phyloP scores from a whole-genome alignment of 2,888 invertebrate genomes.

The Polydrusus pterygomalis region DNA sequence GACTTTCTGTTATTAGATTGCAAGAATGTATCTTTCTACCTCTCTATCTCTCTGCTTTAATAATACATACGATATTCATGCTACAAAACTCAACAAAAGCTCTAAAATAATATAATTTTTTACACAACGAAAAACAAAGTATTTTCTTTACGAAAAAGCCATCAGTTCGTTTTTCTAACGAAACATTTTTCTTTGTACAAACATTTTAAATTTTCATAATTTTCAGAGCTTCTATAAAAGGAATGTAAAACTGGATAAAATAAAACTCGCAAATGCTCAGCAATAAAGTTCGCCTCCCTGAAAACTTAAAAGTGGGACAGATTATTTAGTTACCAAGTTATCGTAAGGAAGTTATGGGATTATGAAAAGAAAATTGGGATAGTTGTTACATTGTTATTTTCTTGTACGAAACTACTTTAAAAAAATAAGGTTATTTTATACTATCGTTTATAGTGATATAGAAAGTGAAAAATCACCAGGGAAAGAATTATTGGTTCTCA shows the following conservation, averaged over 20 bases:
- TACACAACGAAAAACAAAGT: too few relatives aligned
- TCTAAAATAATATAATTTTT: neutral
- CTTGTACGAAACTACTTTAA: neutral
- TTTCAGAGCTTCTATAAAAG: neutral
- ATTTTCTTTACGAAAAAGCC: too few relatives aligned
- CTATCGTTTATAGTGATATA: too few relatives aligned
- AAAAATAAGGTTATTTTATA: too few relatives aligned
- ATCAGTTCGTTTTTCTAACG: constrained; percentile 1
- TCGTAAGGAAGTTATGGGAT: constrained; percentile 6
- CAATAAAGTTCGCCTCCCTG: constrained; percentile 8
- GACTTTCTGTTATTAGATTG: too few relatives aligned
- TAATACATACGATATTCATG: too few relatives aligned
- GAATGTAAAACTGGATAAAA: constrained; percentile 9
- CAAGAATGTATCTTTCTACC: too few relatives aligned
- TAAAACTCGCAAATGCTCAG: constrained; percentile 5
- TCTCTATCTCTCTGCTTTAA: too few relatives aligned
- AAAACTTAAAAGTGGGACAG: constrained; percentile 15
- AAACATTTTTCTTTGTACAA: constrained; percentile 5
- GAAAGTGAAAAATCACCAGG: too few relatives aligned
- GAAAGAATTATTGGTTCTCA: too few relatives aligned
- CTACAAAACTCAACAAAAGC: neutral
- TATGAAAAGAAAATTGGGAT: neutral
- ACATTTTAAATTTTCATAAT: constrained; percentile 25
- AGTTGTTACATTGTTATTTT: neutral
- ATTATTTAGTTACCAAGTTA: constrained; percentile 23